Evolutionary conservation across 2,113 vertebrate species (phyloP).

Genomic region (Rhynchomys soricoides): DNA sequence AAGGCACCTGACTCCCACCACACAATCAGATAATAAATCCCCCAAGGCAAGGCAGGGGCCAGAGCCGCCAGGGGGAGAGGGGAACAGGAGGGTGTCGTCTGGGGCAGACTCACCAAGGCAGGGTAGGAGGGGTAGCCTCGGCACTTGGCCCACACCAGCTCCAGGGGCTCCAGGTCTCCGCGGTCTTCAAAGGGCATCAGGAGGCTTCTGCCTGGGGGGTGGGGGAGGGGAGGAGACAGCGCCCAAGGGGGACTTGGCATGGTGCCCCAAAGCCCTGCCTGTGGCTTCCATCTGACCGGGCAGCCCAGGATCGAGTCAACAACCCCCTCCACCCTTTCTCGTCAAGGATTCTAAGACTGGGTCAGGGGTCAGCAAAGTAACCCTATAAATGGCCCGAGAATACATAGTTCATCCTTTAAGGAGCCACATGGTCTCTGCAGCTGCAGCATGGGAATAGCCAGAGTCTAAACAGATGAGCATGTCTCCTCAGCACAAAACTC

Average conservation of each 20-base stretch:
- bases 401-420: not conserved
- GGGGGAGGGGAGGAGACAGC: slow-evolving; percentile 79
- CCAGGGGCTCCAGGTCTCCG: slow-evolving; percentile 94
- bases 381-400: not conserved
- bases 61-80: not conserved
- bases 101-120: slow-evolving; percentile 92
- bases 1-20: slow-evolving; percentile 47
- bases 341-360: slow-evolving; percentile 32
- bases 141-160: slow-evolving; percentile 99
- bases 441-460: not conserved
- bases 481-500: not conserved
- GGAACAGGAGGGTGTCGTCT: slow-evolving; percentile 54
- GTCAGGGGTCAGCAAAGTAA: slow-evolving; percentile 44
- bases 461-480: not conserved
- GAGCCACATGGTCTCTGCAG: not conserved
- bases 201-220: slow-evolving; percentile 88
- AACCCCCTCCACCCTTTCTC: slow-evolving; percentile 69
- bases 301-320: slow-evolving; percentile 36
- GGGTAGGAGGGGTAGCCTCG: slow-evolving; percentile 99
- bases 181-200: slow-evolving; percentile 90
- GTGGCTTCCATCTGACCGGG: slow-evolving; percentile 56
- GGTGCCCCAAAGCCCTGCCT: slow-evolving; percentile 67
- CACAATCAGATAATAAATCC: slow-evolving; percentile 70
- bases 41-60: slow-evolving; percentile 61
- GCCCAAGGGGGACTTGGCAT: slow-evolving; percentile 73